Base-by-base conservation (phyloP, 2,113 vertebrate genomes). In the Mirounga angustirostris region DNA sequence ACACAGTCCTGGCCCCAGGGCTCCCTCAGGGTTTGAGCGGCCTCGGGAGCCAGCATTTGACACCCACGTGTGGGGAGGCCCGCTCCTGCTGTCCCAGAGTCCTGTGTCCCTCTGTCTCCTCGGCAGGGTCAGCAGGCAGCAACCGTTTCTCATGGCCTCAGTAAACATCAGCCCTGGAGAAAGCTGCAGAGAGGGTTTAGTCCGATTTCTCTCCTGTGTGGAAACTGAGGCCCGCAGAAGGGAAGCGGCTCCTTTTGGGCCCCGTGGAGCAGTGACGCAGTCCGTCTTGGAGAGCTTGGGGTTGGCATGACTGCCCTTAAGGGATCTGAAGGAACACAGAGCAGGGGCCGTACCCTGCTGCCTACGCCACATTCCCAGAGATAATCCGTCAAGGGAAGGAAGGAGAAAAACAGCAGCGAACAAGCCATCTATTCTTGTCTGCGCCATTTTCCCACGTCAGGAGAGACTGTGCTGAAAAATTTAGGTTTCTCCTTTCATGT, bases 381-480 rank as follows among this genome's bases (percentile, higher is more conserved):
- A 98, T 98, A 98, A 98, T 98, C 99, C 98, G 98, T 98, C 98
- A 98, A 98, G 98, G 86, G 95, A 61, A 52, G 9, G 56, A 59
- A 82, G 59, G 46, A 78, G 56, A 97, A 98, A 98, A 97, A 98
- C 97, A 98, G 95, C 96, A 96, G 98, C 52, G 98, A 98, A 99
- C 98, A 99, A 99, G 98, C 98, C 97, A 95, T 98, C 98, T 98
- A 98, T 99, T 99, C 99, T 99, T 99, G 98, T 98, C 98, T 98
- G 98, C 1, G 24, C 98, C 98, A 97, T 99, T 99, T 99, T 99
- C 99, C 99, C 99, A 99, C 96, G 98, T 99, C 98, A 99, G 98
- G 97, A 98, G 97, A 98, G 98, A 92, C 98, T 98, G 98, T 95
- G 97, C 97, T 98, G 98, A 98, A 98, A 99, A 99, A 99, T 98